Base-by-base conservation (phyloP, 2,797 vertebrate species). In the Eutrigla gurnardus region DNA sequence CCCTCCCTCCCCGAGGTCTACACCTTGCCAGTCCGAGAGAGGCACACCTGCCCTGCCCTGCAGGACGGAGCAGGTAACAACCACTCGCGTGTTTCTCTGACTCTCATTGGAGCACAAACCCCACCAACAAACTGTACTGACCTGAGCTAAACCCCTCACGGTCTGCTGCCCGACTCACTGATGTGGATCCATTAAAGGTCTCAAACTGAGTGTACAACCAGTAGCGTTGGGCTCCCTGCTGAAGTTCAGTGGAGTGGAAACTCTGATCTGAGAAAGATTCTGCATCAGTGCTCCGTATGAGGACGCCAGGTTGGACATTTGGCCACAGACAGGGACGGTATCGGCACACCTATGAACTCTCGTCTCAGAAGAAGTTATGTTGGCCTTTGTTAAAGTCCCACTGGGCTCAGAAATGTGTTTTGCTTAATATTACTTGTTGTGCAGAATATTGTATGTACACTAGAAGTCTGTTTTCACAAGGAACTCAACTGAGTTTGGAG, bases 1-100 rank as follows among this genome's bases (percentile, higher is more conserved):
- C 96, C 96, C 74, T 97, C 97, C 12, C 95, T 97, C 68, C 96
- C 97, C 1, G 97, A 98, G 81, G 97, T 98, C 80, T 98, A 97
- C 91, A 97, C 97, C 66, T 91, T 98, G 79, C 97, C 97, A 3
- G 91, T 98, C 87, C 93, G 94, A 75, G 94, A 94, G 90, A 93
- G 77, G 90, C 70, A 87, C 76, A 86, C 47, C 84, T 94, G 92
- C 76, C 68, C 89, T n/a, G 81, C 88, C 73, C 87, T 93, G 74
- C 92, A 93, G 62, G 91, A 95, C 53, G 95, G 93, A 84, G 93
- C 93, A 93, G 96, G 96, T 97, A 93, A 70, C 42, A 53, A 25
- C n/a, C 39, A 2, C 47, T 68, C 61, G 65, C 11, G 11, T 43
- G 35, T 35, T 2, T 59, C 18, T 33, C 45, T 6, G 60, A 7